These are phyloP conservation scores for Nyctereutes procyonoides DNA, from an alignment of 2,113 vertebrate genomes.

Conservation along the genomic window DNA sequence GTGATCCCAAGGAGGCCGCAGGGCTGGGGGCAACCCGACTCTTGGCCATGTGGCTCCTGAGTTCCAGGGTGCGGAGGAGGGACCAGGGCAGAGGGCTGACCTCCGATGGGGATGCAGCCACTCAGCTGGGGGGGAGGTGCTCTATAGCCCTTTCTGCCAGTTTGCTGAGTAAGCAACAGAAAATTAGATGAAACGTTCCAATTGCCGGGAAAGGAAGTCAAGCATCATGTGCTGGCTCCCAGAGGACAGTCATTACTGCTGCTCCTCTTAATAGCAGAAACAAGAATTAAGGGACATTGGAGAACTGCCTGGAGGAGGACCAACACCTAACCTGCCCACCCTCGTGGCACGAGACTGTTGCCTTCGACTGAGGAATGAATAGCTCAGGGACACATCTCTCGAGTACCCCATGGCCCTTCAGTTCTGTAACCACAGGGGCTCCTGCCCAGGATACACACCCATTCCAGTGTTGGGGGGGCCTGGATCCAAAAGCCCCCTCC, in stretches of 20 bases:
- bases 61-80: neutral
- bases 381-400: neutral
- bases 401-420: neutral
- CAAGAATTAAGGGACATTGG: neutral
- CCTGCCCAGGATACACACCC: neutral
- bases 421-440: neutral
- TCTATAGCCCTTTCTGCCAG: neutral
- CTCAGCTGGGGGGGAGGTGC: neutral
- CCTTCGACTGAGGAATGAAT: neutral
- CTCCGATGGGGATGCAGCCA: neutral
- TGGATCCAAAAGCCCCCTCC: neutral
- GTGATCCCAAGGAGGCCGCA: rapidly evolving
- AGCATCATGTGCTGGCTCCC: neutral
- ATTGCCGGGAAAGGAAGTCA: neutral
- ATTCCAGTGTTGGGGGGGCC: neutral
- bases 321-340: neutral
- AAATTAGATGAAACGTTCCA: neutral
- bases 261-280: neutral
- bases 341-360: neutral
- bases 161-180: neutral
- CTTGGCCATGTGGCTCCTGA: neutral
- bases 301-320: neutral
- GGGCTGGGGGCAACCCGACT: neutral
- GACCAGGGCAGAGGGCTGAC: neutral
- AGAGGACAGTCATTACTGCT: neutral